Percentiles rank a stretch among this genome's conserved stretches.
Evolutionary conservation across 2,113 vertebrate species (phyloP).

Genomic region (Hippocampus comes): DNA sequence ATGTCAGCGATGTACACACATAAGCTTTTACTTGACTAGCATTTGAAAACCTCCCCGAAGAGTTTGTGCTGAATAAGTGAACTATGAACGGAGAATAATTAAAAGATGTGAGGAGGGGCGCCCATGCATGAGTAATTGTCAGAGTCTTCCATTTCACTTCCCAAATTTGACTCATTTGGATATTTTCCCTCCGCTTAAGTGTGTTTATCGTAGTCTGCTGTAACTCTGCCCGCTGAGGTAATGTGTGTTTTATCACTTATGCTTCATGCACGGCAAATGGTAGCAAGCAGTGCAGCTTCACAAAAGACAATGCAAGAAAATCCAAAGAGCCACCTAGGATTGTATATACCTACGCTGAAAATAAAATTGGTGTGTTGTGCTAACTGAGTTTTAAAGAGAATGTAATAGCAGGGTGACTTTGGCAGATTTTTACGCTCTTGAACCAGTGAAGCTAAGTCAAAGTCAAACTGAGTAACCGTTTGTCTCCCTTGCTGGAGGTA

Average conservation of each 20-base stretch:
- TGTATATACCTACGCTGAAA: not conserved
- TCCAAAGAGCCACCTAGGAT: not conserved
- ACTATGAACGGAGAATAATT: constrained; percentile 26
- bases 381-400: not conserved
- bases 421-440: constrained; percentile 34
- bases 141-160: constrained; percentile 22
- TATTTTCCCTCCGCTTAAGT: constrained; percentile 20
- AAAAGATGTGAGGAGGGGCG: constrained; percentile 5
- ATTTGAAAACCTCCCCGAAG: not conserved
- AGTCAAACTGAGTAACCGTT: constrained; percentile 44
- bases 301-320: not conserved
- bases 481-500: constrained; percentile 29
- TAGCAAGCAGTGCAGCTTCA: not conserved
- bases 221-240: constrained; percentile 16
- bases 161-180: constrained; percentile 24
- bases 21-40: not conserved
- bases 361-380: not conserved
- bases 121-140: not conserved
- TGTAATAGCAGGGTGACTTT: constrained; percentile 26
- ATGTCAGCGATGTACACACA: constrained; percentile 2
- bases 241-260: constrained; percentile 8
- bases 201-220: not conserved
- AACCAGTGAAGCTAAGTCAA: constrained; percentile 37
- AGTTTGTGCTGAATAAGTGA: constrained; percentile 13
- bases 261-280: not conserved